phyloP scores from a whole-genome alignment of 2,113 vertebrate genomes.

The Sitta europaea region DNA sequence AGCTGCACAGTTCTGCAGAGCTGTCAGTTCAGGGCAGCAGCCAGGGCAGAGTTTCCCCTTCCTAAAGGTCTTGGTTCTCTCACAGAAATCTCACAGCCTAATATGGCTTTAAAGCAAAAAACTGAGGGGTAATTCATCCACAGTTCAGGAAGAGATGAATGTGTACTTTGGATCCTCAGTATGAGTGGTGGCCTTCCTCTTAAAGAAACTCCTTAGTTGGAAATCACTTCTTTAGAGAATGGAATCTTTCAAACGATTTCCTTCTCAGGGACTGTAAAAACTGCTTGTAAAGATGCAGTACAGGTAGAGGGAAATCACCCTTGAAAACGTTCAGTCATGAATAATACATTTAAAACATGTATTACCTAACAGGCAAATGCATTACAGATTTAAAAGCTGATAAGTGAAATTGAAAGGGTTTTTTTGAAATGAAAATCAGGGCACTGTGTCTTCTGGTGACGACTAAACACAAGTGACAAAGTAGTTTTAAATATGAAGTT shows the following conservation, averaged over 20 bases:
- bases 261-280: not conserved
- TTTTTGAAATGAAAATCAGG: not conserved
- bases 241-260: not conserved
- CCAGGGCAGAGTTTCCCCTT: not conserved
- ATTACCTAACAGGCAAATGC: not conserved
- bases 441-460: not conserved
- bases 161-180: not conserved
- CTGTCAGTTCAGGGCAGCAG: not conserved
- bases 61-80: not conserved
- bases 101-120: not conserved
- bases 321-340: not conserved
- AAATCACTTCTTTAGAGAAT: not conserved
- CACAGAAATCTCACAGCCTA: not conserved
- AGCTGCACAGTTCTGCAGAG: not conserved
- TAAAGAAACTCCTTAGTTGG: not conserved
- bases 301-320: not conserved
- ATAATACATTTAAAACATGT: not conserved
- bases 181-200: not conserved
- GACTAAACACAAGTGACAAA: not conserved
- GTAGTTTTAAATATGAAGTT: not conserved
- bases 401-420: not conserved
- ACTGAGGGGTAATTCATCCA: not conserved
- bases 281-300: not conserved
- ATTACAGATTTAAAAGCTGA: not conserved
- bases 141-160: not conserved